Percentiles rank a stretch among this genome's conserved stretches.
Conservation (phyloP, 2,888 invertebrate genomes). For the Spilarctia lutea region DNA sequence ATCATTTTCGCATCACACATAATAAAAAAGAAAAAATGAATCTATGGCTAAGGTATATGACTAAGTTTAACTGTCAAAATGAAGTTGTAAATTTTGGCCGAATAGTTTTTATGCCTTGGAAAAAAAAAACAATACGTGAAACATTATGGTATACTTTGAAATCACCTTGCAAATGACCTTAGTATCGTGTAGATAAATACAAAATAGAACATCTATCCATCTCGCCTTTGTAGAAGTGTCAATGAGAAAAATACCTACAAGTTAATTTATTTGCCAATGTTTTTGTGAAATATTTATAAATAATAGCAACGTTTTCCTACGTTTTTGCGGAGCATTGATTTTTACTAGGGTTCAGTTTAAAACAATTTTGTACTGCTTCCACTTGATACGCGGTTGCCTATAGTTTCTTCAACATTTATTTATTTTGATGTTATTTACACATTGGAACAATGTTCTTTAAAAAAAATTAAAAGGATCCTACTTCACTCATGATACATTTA, state of each 20-base stretch:
- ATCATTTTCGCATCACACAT: neutral
- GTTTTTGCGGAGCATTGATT: neutral
- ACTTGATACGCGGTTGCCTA: neutral
- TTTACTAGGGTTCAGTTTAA: neutral
- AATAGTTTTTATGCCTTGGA: neutral
- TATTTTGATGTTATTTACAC: too few relatives aligned
- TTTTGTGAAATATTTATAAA: constrained; percentile 5
- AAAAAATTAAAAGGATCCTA: too few relatives aligned
- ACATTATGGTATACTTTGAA: constrained; percentile 3
- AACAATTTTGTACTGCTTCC: neutral
- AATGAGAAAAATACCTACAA: constrained; percentile 8
- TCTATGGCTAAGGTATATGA: neutral
- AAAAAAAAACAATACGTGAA: neutral
- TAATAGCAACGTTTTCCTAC: neutral
- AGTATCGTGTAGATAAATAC: constrained; percentile 1
- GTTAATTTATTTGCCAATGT: constrained; percentile 1
- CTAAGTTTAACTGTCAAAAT: neutral
- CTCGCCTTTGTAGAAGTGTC: constrained; percentile 10
- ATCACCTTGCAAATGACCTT: constrained; percentile 18
- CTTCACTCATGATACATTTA: too few relatives aligned
- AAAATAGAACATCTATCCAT: constrained; percentile 15
- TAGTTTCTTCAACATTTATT: too few relatives aligned
- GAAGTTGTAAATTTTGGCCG: neutral
- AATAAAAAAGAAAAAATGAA: neutral
- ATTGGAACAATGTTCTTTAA: too few relatives aligned